Percentiles rank a stretch among this genome's conserved stretches.
phyloP scores from a whole-genome alignment of 1,140 invertebrate genomes.

The Drosophila novamexicana region DNA sequence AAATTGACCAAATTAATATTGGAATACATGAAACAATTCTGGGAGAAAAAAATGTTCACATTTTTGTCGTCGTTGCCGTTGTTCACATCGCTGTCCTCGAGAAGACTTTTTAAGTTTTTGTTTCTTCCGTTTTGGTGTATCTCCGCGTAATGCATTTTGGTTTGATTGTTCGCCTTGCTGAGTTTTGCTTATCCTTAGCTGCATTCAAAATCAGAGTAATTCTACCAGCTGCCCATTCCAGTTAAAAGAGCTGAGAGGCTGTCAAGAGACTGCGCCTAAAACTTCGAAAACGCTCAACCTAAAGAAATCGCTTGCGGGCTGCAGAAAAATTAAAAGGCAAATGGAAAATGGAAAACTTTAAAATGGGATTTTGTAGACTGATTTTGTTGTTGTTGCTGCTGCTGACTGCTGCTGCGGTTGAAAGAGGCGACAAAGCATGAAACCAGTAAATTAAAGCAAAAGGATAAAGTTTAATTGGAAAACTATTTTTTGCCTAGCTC shows the following conservation, averaged over 20 bases:
- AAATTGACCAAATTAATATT: slow-evolving; percentile 84
- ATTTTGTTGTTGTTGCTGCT: slow-evolving; percentile 48
- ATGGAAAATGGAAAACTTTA: slow-evolving; percentile 71
- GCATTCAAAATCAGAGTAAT: slow-evolving; percentile 43
- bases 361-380: slow-evolving; percentile 65
- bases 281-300: slow-evolving; percentile 44
- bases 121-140: slow-evolving; percentile 25
- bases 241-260: not conserved
- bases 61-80: slow-evolving; percentile 55
- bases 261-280: slow-evolving; percentile 27
- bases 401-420: slow-evolving; percentile 68
- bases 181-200: slow-evolving; percentile 37
- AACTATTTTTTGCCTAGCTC: slow-evolving; percentile 79
- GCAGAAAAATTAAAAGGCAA: slow-evolving; percentile 38
- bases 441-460: slow-evolving; percentile 84
- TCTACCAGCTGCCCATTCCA: slow-evolving; percentile 5
- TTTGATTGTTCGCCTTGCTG: slow-evolving; percentile 15
- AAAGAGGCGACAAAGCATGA: slow-evolving; percentile 84
- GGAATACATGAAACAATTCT: slow-evolving; percentile 83
- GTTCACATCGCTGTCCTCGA: slow-evolving; percentile 25
- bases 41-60: slow-evolving; percentile 82
- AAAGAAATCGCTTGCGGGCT: slow-evolving; percentile 59
- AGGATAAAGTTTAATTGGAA: slow-evolving; percentile 84
- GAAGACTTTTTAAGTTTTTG: slow-evolving; percentile 11
- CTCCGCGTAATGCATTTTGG: slow-evolving; percentile 27